Evolutionary conservation across 1,140 invertebrate species (phyloP).

Genomic region (Drosophila sulfurigaster): DNA sequence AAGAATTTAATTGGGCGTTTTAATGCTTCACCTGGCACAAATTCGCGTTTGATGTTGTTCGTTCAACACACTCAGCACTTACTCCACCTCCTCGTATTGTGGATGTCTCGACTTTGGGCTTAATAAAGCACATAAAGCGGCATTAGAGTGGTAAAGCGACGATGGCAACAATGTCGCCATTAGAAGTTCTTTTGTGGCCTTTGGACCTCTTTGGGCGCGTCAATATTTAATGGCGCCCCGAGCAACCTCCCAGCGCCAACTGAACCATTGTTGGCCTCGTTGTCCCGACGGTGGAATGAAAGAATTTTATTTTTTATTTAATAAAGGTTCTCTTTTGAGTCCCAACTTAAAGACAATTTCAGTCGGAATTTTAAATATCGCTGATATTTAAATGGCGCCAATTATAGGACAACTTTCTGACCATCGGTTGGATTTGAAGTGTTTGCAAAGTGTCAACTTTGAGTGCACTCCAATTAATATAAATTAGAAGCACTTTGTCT

Average conservation of each 20-base stretch:
- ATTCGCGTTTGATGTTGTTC: slow-evolving; percentile 62
- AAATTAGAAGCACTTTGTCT: slow-evolving; percentile 55
- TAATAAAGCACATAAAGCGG: slow-evolving; percentile 79
- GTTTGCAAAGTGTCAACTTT: slow-evolving; percentile 24
- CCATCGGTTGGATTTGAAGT: slow-evolving; percentile 22
- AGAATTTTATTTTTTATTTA: slow-evolving; percentile 57
- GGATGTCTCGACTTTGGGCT: slow-evolving; percentile 27
- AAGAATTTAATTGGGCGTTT: slow-evolving; percentile 68
- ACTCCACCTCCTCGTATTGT: background rate
- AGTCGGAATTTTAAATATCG: slow-evolving; percentile 42
- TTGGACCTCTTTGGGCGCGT: slow-evolving; percentile 74
- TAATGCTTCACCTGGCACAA: slow-evolving; percentile 78
- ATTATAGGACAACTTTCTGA: slow-evolving; percentile 13
- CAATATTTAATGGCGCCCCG: slow-evolving; percentile 74
- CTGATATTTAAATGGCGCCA: slow-evolving; percentile 27
- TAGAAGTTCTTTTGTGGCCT: slow-evolving; percentile 83
- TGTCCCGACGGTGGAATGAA: slow-evolving; percentile 28
- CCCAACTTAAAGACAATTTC: slow-evolving; percentile 26
- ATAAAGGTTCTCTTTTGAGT: slow-evolving; percentile 61
- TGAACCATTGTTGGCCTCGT: slow-evolving; percentile 30
- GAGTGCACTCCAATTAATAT: slow-evolving; percentile 47
- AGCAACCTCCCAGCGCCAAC: slow-evolving; percentile 27
- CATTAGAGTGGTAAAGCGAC: slow-evolving; percentile 67
- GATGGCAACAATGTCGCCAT: slow-evolving; percentile 71
- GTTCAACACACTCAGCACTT: slow-evolving; percentile 26